Conservation (phyloP, 2,888 invertebrate species). For the Crocallis elinguaria region DNA sequence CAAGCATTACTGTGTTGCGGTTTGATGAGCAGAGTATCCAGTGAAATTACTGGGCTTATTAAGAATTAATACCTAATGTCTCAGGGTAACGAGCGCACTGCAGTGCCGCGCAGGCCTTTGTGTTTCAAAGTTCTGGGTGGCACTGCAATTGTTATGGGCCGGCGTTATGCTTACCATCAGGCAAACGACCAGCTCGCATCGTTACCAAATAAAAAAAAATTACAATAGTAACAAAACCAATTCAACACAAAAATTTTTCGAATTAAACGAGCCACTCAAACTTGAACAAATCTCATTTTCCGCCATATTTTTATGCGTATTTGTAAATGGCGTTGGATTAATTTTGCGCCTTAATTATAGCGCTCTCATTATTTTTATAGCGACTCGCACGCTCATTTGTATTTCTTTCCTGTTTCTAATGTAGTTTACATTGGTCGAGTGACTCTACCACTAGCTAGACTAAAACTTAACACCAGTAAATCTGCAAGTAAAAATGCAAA, state of each 20-base stretch:
- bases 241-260: conserved; percentile 15
- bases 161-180: no score
- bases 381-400: conserved; percentile 16
- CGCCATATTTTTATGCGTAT: conserved; percentile 37
- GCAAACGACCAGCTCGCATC: not conserved
- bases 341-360: conserved; percentile 41
- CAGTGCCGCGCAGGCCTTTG: no score
- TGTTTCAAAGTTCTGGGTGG: no score
- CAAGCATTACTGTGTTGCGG: no score
- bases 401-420: conserved; percentile 13
- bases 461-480: no score
- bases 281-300: conserved; percentile 40
- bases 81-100: no score
- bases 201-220: not conserved
- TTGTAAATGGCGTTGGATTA: conserved; percentile 40
- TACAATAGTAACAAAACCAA: conserved; percentile 8
- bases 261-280: conserved; percentile 23
- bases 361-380: conserved; percentile 28
- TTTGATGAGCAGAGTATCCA: no score
- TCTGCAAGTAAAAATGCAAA: no score
- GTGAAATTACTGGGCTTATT: no score
- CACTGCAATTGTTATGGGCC: no score
- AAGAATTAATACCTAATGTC: no score
- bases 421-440: conserved; percentile 3
- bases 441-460: not conserved